Percentiles rank a stretch among this genome's conserved stretches.
These are phyloP conservation scores for Aspidiotus destructor DNA, from an alignment of 2,888 invertebrate genomes.

Conservation along the genomic window DNA sequence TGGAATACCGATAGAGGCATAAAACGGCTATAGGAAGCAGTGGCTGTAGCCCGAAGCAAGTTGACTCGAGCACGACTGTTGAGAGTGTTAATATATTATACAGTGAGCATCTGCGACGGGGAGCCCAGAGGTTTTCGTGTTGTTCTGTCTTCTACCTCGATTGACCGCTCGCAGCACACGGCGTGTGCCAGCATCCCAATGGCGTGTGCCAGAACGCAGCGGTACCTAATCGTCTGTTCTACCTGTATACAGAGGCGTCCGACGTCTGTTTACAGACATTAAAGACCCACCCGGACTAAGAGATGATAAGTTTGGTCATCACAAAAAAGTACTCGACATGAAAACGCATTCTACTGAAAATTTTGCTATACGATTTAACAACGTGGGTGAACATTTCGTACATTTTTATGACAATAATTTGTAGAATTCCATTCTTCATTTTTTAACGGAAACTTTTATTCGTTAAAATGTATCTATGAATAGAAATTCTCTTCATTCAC, in stretches of 20 bases:
- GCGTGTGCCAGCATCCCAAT: slow-evolving; percentile 15
- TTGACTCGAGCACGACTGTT: neutral
- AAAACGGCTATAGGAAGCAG: slow-evolving; percentile 1
- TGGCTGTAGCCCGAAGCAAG: slow-evolving; percentile 10
- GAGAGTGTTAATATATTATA: slow-evolving; percentile 5
- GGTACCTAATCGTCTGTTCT: slow-evolving; percentile 5
- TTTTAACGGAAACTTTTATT: too few species aligned
- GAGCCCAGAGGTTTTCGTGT: slow-evolving; percentile 4
- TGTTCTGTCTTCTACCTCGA: neutral
- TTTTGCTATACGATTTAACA: too few species aligned
- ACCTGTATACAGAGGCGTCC: neutral
- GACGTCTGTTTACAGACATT: too few species aligned
- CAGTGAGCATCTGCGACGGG: slow-evolving; percentile 11
- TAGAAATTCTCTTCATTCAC: too few species aligned
- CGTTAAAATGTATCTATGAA: too few species aligned
- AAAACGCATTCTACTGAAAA: too few species aligned
- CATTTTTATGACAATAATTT: too few species aligned
- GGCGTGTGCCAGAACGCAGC: slow-evolving; percentile 8
- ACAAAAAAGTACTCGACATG: too few species aligned
- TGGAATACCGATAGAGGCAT: slow-evolving; percentile 13
- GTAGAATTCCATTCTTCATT: too few species aligned
- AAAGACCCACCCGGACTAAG: too few species aligned
- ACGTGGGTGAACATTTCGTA: too few species aligned
- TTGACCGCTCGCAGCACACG: slow-evolving; percentile 5
- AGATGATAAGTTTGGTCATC: too few species aligned